Base-by-base conservation (phyloP, 2,888 invertebrate species). In the Chirona hameri region DNA sequence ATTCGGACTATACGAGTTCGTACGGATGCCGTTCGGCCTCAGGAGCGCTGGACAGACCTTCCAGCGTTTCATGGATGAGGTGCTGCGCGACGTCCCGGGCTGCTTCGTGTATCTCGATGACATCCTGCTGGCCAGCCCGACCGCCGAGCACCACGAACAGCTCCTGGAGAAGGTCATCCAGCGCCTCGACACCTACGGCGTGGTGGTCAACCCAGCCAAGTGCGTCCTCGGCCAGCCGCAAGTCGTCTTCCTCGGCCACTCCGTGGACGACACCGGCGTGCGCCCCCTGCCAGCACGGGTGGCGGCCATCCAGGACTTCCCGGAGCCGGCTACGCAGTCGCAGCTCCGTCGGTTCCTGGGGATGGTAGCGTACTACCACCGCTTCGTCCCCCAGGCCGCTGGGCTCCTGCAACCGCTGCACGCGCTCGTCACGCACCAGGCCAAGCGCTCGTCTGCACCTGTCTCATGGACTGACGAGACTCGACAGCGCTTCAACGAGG, bases 41-140 rank as follows among this genome's bases (percentile, higher is more conserved):
- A 57, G 87, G 1, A 88, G 89, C 83, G 88, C 88, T 84, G 2
- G 31, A 83, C n/a, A n/a, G n/a, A n/a, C n/a, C n/a, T n/a, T n/a
- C n/a, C n/a, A n/a, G n/a, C n/a, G n/a, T n/a, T n/a, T n/a, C n/a
- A n/a, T n/a, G n/a, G n/a, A n/a, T n/a, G n/a, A n/a, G n/a, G n/a
- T n/a, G n/a, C n/a, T n/a, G 24, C 81, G 87, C 0, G 87, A 87
- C 39, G 87, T 88, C 10, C 27, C 46, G 18, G 84, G 81, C 83
- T 84, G 84, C 69, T 85, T 86, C 82, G 81, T 84, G 0, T 88
- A 88, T 82, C 82, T 88, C 0, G 88, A 88, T 60, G 88, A 88
- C 83, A 86, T 88, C 69, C 83, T 88, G 21, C 83, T 87, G 0
- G 86, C 86, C 24, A 86, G 86, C 12, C 12, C 46, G 18, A 81